A percentile compares a stretch with the other conserved stretches of the same genome.
Evolutionary conservation across 2,113 vertebrate genomes (phyloP).

Genomic region (Scophthalmus maximus): DNA sequence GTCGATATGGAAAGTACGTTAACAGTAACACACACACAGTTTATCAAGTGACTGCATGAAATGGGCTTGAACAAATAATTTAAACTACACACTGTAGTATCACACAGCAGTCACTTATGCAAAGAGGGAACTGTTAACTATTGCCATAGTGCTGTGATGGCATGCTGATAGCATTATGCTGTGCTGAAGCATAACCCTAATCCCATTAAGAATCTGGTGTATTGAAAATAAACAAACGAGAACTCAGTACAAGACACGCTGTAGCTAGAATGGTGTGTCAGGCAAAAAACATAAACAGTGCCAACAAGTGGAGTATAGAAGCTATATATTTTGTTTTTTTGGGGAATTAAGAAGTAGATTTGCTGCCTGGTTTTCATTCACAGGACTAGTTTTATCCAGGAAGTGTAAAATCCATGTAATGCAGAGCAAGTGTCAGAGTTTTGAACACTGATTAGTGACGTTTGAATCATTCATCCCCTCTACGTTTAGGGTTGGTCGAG

Average conservation of each 20-base stretch:
- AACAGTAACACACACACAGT: conserved; percentile 14
- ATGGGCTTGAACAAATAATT: conserved; percentile 20
- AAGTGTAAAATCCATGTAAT: background rate
- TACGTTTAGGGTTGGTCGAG: background rate
- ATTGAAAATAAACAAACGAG: conserved; percentile 2
- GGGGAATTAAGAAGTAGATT: background rate
- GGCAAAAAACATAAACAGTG: background rate
- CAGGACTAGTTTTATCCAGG: background rate
- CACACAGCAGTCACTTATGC: conserved; percentile 5
- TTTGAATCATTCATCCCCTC: background rate
- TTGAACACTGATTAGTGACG: background rate
- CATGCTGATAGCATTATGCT: conserved; percentile 5
- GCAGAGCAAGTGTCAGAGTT: background rate
- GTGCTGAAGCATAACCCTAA: conserved; percentile 11
- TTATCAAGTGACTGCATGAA: conserved; percentile 20
- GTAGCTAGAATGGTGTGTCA: background rate
- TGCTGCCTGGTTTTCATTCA: background rate
- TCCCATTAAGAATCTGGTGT: conserved; percentile 13
- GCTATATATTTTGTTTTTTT: background rate
- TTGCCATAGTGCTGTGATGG: conserved; percentile 1
- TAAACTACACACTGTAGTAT: conserved; percentile 11
- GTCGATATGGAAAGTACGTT: conserved; percentile 44
- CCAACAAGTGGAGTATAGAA: background rate
- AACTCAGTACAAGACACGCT: background rate
- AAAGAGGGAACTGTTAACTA: conserved; percentile 1